Evolutionary conservation across 2,797 vertebrate genomes (phyloP).

Genomic region (Xerus rutilus): DNA sequence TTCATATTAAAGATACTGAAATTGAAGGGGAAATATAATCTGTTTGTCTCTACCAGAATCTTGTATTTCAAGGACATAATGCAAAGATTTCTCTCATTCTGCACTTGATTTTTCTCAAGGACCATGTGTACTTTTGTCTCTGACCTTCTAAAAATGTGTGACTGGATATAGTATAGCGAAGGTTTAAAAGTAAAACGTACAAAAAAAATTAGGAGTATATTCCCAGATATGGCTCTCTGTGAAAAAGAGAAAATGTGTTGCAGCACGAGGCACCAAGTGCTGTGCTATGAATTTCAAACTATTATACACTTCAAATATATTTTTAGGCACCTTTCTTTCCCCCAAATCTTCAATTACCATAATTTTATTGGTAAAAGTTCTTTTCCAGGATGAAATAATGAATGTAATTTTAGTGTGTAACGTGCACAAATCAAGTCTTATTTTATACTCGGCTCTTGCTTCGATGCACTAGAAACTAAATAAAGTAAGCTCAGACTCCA

Average conservation of each 20-base stretch:
- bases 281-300: constrained; percentile 17
- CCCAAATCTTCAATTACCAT: background rate
- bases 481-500: background rate
- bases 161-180: constrained; percentile 78
- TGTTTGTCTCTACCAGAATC: constrained; percentile 80
- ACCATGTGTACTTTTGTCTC: constrained; percentile 74
- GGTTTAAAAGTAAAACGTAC: background rate
- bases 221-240: background rate
- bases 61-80: constrained; percentile 80
- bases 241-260: background rate
- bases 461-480: background rate
- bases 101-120: constrained; percentile 77
- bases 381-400: constrained; percentile 53
- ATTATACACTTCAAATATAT: background rate
- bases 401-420: constrained; percentile 44
- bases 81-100: constrained; percentile 76
- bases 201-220: constrained; percentile 66
- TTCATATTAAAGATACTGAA: constrained; percentile 72
- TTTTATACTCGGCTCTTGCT: constrained; percentile 28
- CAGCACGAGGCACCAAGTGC: background rate
- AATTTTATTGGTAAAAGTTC: constrained; percentile 46
- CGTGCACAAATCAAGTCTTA: constrained; percentile 38
- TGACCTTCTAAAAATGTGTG: constrained; percentile 75
- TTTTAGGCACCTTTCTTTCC: background rate
- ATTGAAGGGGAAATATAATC: constrained; percentile 76